phyloP scores from a whole-genome alignment of 2,888 invertebrate genomes.

The Branchellion lobata region DNA sequence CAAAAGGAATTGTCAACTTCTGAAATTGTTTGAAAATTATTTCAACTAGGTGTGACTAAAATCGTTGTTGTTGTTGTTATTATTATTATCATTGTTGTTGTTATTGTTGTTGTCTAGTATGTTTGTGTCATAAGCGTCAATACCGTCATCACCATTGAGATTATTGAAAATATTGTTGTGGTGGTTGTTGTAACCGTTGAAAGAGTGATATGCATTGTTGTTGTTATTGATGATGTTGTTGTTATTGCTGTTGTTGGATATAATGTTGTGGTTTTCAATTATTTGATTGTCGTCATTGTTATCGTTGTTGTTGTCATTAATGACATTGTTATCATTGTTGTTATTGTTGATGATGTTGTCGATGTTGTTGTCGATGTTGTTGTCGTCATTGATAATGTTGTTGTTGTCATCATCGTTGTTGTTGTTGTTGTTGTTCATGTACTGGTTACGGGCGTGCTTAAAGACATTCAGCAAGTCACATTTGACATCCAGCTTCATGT shows the following conservation, averaged over 20 bases:
- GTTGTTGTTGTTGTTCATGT: neutral
- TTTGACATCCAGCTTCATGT: slow-evolving; percentile 37
- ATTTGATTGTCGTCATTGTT: no score
- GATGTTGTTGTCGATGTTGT: neutral
- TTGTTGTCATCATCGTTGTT: slow-evolving; percentile 1
- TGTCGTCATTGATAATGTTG: neutral
- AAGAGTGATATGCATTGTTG: no score
- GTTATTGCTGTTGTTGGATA: neutral
- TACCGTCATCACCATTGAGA: no score
- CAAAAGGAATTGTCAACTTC: no score
- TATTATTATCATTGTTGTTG: no score
- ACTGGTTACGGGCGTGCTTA: slow-evolving; percentile 33
- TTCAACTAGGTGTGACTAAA: no score
- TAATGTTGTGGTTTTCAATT: neutral
- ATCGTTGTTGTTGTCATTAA: neutral
- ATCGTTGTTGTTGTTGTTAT: no score
- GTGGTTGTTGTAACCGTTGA: no score
- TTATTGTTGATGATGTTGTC: neutral
- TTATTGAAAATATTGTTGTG: no score
- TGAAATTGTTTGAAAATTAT: no score
- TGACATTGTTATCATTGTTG: neutral
- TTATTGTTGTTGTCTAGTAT: no score
- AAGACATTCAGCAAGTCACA: slow-evolving; percentile 38
- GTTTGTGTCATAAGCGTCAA: no score
- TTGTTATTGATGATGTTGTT: neutral